Conservation (phyloP, 1,140 invertebrate species). For the Thrips palmi region DNA sequence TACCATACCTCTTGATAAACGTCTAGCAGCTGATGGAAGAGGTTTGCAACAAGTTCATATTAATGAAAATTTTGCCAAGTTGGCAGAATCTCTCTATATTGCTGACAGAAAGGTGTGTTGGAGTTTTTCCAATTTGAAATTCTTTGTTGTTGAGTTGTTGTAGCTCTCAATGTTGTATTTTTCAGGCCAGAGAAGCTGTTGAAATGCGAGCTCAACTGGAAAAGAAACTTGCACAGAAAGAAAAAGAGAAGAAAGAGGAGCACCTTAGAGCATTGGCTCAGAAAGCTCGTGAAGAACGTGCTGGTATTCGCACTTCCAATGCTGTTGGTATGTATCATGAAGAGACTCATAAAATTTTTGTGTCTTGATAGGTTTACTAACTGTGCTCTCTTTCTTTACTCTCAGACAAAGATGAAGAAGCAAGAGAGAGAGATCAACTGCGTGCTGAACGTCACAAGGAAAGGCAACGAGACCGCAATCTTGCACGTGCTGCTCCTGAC, state of each 20-base stretch:
- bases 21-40: slow-evolving; percentile 92
- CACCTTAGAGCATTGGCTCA: slow-evolving; percentile 82
- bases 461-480: slow-evolving; percentile 76
- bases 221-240: slow-evolving; percentile 90
- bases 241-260: slow-evolving; percentile 98
- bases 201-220: slow-evolving; percentile 92
- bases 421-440: slow-evolving; percentile 75
- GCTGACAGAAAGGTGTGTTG: slow-evolving; percentile 71
- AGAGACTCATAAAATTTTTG: slow-evolving; percentile 1
- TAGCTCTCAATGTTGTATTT: slow-evolving; percentile 7
- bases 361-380: background rate
- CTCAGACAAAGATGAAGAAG: slow-evolving; percentile 46
- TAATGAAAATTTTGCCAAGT: slow-evolving; percentile 97
- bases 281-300: slow-evolving; percentile 86
- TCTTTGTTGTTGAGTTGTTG: slow-evolving; percentile 4
- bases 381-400: slow-evolving; percentile 12
- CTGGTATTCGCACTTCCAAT: slow-evolving; percentile 46
- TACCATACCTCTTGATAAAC: slow-evolving; percentile 96
- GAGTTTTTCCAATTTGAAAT: slow-evolving; percentile 6
- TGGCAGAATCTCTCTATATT: slow-evolving; percentile 94
- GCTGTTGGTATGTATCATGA: slow-evolving; percentile 15
- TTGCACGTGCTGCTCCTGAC: slow-evolving; percentile 84
- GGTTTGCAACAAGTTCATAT: slow-evolving; percentile 94
- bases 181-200: slow-evolving; percentile 75
- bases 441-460: slow-evolving; percentile 81